Base-by-base conservation (phyloP, 2,797 vertebrate genomes). In the Ptychobarbus kaznakovi region DNA sequence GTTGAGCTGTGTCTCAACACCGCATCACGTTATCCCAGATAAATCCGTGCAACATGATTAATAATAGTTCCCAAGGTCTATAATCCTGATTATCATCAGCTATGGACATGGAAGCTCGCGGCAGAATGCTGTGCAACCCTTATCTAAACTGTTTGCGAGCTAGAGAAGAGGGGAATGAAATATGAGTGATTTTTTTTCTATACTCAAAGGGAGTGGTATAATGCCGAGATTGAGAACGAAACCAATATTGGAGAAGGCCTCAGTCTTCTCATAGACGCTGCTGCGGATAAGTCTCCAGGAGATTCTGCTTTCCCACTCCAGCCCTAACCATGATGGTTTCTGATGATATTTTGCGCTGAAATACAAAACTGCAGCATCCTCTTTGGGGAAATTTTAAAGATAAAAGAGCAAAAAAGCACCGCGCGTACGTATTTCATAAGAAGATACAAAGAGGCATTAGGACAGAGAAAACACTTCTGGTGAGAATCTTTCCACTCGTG, bases 191-290 rank as follows among this genome's bases (percentile, higher is more conserved):
- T 82, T 86, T 84, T 84, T 86, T 85, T 63, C 81, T 85, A 66
- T 85, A 85, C 85, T 81, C 82, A 89, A 85, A 89, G 91, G 91
- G 90, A 92, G 92, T 92, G 90, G 90, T 91, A 77, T 70, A 87
- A 88, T 70, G 82, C 82, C 84, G 85, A 86, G 82, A 86, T 89
- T 88, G 87, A 86, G 87, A 91, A 88, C 86, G 86, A 90, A 90
- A 89, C 63, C 84, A 91, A 80, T 88, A 82, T 80, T 75, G 84
- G 84, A 82, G 73, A 72, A 83, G 87, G 88, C 81, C 83, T 87
- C 86, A 85, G 86, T 87, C 85, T 85, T 86, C 89, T 81, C 66
- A 61, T 80, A 82, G 83, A 86, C 80, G 80, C 77, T 81, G 82
- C 44, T 77, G 81, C 82, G 81, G 49, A 82, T 79, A 80, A 73